Evolutionary conservation across 64 coral and sea anemone genomes (phyloP).

Genomic region (Montipora sp.): DNA sequence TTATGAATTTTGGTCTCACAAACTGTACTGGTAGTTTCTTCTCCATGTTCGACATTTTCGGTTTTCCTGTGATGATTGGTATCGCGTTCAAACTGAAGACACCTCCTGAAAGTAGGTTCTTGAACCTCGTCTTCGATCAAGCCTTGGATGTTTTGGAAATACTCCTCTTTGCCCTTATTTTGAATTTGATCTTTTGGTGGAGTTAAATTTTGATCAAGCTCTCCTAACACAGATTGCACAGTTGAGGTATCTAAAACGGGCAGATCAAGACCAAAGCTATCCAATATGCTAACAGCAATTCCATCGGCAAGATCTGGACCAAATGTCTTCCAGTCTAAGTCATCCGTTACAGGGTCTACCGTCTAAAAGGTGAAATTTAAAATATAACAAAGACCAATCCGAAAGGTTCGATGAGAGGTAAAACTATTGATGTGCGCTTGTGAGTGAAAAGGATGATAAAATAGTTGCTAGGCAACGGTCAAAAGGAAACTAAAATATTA

Average conservation of each 20-base stretch:
- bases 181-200: neutral
- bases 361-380: neutral
- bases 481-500: no score
- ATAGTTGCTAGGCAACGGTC: no score
- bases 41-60: no score
- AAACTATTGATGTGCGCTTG: no score
- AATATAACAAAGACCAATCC: no score
- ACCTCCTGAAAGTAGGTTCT: neutral
- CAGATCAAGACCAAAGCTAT: conserved; percentile 11
- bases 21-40: no score
- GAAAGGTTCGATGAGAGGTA: no score
- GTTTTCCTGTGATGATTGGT: no score
- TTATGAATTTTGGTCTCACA: no score
- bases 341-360: conserved; percentile 33
- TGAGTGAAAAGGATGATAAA: no score
- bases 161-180: neutral
- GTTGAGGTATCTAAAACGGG: neutral
- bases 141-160: neutral
- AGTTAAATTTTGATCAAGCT: neutral
- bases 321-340: conserved; percentile 14
- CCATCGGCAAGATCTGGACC: conserved; percentile 1
- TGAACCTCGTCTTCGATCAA: neutral
- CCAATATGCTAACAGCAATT: conserved; percentile 41
- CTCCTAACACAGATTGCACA: neutral
- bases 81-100: no score